Evolutionary conservation across 2,113 vertebrate genomes (phyloP).

Genomic region (Tragelaphus scriptus): DNA sequence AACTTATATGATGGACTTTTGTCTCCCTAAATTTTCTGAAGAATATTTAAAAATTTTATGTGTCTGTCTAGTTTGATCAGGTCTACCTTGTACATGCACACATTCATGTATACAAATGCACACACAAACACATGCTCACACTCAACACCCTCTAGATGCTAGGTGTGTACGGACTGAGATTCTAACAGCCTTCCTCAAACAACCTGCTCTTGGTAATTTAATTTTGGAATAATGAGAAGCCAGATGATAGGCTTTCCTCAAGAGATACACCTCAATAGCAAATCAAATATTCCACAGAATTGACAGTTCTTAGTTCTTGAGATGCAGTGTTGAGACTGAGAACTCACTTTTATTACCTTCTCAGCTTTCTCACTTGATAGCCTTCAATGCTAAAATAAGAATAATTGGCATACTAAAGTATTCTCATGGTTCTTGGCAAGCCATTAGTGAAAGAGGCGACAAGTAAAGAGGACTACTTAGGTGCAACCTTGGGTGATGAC

Average conservation of each 20-base stretch:
- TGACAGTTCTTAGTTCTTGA: neutral
- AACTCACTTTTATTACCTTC: neutral
- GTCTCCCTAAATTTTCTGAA: neutral
- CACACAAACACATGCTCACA: neutral
- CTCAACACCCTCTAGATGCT: neutral
- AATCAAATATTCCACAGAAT: neutral
- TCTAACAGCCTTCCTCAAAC: neutral
- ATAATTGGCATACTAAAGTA: neutral
- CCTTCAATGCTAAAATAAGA: neutral
- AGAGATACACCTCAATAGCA: neutral
- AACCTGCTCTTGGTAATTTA: neutral
- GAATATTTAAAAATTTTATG: neutral
- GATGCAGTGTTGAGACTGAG: neutral
- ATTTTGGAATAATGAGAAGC: neutral
- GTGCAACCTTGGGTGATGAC: neutral
- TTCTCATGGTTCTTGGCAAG: neutral
- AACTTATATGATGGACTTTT: neutral
- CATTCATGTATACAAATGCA: neutral
- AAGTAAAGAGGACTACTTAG: neutral
- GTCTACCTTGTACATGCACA: neutral
- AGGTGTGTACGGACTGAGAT: neutral
- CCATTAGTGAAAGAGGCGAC: neutral
- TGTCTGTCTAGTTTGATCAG: neutral
- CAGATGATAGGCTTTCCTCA: neutral
- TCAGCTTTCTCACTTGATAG: neutral